phyloP scores from a whole-genome alignment of 2,113 vertebrate genomes.

The Crotalus helleri region DNA sequence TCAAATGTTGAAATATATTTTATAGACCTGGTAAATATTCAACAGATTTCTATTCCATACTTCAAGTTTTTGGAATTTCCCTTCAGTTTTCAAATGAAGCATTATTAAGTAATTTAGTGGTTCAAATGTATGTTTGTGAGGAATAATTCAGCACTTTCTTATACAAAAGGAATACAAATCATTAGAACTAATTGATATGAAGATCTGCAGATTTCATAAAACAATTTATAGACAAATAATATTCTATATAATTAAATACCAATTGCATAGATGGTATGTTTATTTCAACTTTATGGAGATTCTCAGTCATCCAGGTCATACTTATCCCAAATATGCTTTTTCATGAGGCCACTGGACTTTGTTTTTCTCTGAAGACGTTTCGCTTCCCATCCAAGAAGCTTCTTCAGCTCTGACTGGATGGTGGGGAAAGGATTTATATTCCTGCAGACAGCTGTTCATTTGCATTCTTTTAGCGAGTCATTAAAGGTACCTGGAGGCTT shows the following conservation, averaged over 20 bases:
- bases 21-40: background rate
- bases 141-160: background rate
- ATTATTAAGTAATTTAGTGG: background rate
- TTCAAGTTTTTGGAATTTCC: background rate
- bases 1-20: background rate
- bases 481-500: too few species aligned
- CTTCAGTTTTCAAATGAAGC: background rate
- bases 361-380: too few species aligned
- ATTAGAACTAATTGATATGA: background rate
- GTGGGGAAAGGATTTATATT: too few species aligned
- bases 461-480: too few species aligned
- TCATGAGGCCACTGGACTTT: too few species aligned
- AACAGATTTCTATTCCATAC: background rate
- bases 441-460: too few species aligned
- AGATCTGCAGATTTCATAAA: background rate
- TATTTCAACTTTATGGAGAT: background rate
- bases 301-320: too few species aligned
- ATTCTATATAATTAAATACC: background rate
- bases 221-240: background rate
- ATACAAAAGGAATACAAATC: background rate
- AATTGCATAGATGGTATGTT: background rate
- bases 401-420: too few species aligned
- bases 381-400: too few species aligned
- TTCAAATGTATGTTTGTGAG: background rate
- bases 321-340: too few species aligned